Percentiles rank a stretch among this genome's conserved stretches.
Conservation (phyloP, 2,797 vertebrate species). For the Trichosurus vulpecula region DNA sequence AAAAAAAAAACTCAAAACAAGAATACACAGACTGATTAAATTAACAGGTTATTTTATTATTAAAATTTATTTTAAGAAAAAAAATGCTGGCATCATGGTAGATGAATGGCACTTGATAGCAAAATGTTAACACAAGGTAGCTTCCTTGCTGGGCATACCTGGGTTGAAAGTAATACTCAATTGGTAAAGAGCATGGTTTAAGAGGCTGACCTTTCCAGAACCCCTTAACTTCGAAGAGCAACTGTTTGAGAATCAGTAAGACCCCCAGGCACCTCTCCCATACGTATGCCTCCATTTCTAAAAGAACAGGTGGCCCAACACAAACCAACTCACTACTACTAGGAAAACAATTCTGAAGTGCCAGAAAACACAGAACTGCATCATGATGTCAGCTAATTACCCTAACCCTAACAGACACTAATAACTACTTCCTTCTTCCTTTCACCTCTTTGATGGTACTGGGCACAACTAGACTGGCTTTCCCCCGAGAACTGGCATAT, state of each 20-base stretch:
- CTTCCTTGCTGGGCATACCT: neutral
- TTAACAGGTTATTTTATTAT: conserved; percentile 13
- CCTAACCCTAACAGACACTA: neutral
- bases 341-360: neutral
- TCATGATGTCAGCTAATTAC: neutral
- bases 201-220: neutral
- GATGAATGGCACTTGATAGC: neutral
- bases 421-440: neutral
- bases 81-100: neutral
- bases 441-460: neutral
- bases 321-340: neutral
- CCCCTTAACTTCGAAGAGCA: neutral
- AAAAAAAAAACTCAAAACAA: conserved; percentile 21
- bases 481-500: neutral
- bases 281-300: neutral
- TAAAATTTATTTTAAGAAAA: neutral
- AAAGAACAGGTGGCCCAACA: neutral
- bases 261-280: neutral
- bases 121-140: neutral
- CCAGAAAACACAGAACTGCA: neutral
- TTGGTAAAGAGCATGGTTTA: neutral
- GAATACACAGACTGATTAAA: neutral
- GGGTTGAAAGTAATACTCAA: neutral
- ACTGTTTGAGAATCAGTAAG: too few species aligned
- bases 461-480: neutral